Conservation (phyloP, 2,113 vertebrate species). For the Hylia prasina region DNA sequence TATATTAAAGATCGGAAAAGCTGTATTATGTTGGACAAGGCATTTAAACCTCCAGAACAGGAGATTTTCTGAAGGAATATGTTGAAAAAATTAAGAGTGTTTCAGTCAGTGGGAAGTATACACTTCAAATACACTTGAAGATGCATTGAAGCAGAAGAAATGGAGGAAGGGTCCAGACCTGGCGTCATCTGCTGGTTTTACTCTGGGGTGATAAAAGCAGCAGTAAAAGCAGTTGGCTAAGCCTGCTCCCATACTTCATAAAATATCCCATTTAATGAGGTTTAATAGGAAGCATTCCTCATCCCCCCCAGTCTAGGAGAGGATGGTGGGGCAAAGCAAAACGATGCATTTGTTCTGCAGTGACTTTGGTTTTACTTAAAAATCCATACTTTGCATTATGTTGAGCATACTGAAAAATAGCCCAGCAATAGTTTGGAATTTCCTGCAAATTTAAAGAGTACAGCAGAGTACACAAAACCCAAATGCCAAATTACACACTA, state of each 20-base stretch:
- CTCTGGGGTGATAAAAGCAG: not conserved
- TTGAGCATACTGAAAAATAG: not conserved
- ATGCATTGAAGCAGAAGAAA: not conserved
- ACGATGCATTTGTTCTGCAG: not conserved
- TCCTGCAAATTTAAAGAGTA: slow-evolving; percentile 41
- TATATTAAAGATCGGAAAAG: not conserved
- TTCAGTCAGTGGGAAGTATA: not conserved
- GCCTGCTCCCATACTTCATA: not conserved
- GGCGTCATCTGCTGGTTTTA: not conserved
- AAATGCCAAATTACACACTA: slow-evolving; percentile 64
- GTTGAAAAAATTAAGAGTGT: not conserved
- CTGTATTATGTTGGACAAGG: not conserved
- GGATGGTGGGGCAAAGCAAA: not conserved
- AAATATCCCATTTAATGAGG: not conserved
- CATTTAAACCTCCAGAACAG: not conserved
- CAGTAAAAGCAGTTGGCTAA: not conserved
- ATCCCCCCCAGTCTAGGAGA: not conserved
- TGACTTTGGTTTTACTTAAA: slow-evolving; percentile 11
- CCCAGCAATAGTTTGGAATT: slow-evolving; percentile 47
- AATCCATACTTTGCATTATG: not conserved
- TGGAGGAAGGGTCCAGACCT: not conserved
- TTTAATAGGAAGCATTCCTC: not conserved
- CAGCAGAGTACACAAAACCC: slow-evolving; percentile 34
- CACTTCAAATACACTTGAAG: not conserved
- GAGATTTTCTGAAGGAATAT: not conserved